phyloP scores from a whole-genome alignment of 1,140 invertebrate species.

The Eupristina koningsbergeri region DNA sequence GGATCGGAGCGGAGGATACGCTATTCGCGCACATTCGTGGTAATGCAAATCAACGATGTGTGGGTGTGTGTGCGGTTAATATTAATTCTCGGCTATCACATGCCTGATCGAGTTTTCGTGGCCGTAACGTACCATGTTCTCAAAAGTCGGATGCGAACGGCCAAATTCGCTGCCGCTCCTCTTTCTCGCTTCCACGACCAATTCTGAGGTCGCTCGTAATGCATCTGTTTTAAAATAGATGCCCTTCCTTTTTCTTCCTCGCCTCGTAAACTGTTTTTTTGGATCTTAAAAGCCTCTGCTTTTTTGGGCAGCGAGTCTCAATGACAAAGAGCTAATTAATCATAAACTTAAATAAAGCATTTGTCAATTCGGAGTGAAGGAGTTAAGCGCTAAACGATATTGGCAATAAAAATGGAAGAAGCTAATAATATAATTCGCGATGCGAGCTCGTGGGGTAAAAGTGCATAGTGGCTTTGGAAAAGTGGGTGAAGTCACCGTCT shows the following conservation, averaged over 20 bases:
- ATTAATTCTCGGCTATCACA: slow-evolving; percentile 62
- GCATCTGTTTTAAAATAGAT: slow-evolving; percentile 8
- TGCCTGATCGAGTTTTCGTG: slow-evolving; percentile 53
- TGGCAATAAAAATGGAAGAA: too few species aligned
- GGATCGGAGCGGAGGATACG: too few species aligned
- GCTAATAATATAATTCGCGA: too few species aligned
- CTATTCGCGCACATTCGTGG: slow-evolving; percentile 54
- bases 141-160: slow-evolving; percentile 44
- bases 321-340: too few species aligned
- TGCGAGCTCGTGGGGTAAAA: neutral
- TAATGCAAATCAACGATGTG: slow-evolving; percentile 66
- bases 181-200: neutral
- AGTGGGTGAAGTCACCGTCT: slow-evolving; percentile 38
- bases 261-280: neutral
- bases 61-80: slow-evolving; percentile 58
- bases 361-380: too few species aligned
- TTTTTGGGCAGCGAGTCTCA: too few species aligned
- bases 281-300: too few species aligned
- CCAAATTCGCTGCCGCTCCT: neutral
- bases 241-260: neutral
- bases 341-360: too few species aligned
- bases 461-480: slow-evolving; percentile 8
- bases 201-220: neutral
- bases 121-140: neutral
- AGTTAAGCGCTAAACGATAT: too few species aligned